Evolutionary conservation across 2,888 invertebrate species (phyloP).

Genomic region (Pterostichus madidus): DNA sequence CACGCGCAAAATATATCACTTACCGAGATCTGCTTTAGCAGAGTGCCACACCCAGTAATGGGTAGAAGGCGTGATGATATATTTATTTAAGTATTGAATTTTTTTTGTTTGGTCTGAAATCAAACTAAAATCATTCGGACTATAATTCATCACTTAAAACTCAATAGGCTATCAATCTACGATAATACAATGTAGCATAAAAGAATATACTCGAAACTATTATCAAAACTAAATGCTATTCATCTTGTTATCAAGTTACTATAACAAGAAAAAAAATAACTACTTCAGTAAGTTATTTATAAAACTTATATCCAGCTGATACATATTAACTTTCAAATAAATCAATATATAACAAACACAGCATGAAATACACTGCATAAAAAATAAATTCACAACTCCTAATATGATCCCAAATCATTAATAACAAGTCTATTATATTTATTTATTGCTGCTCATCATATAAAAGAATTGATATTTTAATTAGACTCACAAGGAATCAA

Average conservation of each 20-base stretch:
- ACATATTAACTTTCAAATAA: constrained; percentile 25
- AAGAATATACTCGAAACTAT: background rate
- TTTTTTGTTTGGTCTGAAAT: no score
- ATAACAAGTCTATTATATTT: constrained; percentile 30
- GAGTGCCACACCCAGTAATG: no score
- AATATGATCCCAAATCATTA: constrained; percentile 23
- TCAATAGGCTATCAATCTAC: no score
- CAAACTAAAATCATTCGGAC: no score
- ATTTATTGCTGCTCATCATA: constrained; percentile 12
- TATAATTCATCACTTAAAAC: no score
- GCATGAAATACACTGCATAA: constrained; percentile 3
- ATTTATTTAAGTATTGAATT: no score
- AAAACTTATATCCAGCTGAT: constrained; percentile 8
- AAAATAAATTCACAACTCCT: constrained; percentile 28
- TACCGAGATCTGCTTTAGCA: no score
- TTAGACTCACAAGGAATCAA: constrained; percentile 9
- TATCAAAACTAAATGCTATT: constrained; percentile 1
- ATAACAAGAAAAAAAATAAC: no score
- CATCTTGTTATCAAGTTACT: background rate
- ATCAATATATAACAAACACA: constrained; percentile 3
- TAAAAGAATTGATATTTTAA: constrained; percentile 43
- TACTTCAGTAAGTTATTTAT: constrained; percentile 6
- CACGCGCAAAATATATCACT: no score
- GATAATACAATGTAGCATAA: no score
- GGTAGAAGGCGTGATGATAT: no score